These are phyloP conservation scores for Papilio polyxenes DNA, from an alignment of 1,140 invertebrate species.

Conservation along the genomic window DNA sequence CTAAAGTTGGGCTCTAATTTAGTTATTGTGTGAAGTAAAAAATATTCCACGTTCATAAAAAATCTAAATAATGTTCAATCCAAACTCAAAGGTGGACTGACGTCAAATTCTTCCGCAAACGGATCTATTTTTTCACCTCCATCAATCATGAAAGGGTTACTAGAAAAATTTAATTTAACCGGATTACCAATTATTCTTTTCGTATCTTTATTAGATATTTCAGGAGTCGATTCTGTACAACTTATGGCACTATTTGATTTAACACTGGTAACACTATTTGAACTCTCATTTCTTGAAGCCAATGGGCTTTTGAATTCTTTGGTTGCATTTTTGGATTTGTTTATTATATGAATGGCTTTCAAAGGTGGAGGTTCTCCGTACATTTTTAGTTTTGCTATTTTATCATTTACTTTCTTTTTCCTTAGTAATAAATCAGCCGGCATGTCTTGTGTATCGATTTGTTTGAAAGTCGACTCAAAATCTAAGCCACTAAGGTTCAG, in stretches of 20 bases:
- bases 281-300: conserved; percentile 46
- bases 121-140: conserved; percentile 52
- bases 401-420: conserved; percentile 63
- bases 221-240: conserved; percentile 48
- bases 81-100: conserved; percentile 74
- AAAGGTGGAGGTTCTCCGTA: conserved; percentile 76
- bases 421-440: conserved; percentile 53
- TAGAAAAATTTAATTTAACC: conserved; percentile 65
- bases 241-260: conserved; percentile 38
- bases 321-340: conserved; percentile 61
- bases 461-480: conserved; percentile 71
- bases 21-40: too few relatives aligned
- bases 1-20: too few relatives aligned
- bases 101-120: conserved; percentile 72
- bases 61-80: conserved; percentile 50
- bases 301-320: conserved; percentile 68
- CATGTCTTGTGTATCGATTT: conserved; percentile 57
- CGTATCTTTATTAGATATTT: conserved; percentile 50
- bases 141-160: conserved; percentile 33
- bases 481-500: conserved; percentile 67
- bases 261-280: conserved; percentile 51
- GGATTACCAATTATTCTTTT: conserved; percentile 57
- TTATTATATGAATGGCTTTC: conserved; percentile 66
- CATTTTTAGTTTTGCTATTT: conserved; percentile 70
- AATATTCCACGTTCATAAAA: neutral